Conservation (phyloP, 2,888 invertebrate species). For the Conops quadrifasciatus region DNA sequence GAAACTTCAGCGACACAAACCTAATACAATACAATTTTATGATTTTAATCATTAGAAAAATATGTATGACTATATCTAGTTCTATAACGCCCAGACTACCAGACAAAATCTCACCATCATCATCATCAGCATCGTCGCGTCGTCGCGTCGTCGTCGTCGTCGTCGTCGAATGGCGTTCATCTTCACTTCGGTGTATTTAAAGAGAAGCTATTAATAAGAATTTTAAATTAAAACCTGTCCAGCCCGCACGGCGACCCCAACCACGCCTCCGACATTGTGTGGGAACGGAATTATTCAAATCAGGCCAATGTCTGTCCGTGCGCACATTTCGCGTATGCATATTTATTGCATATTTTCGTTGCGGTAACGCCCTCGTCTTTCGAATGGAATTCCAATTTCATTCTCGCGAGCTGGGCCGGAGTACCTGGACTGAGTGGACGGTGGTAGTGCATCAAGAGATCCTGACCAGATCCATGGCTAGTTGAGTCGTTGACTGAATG, state of each 20-base stretch:
- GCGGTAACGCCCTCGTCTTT: constrained; percentile 61
- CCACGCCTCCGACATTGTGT: constrained; percentile 46
- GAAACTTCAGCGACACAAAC: too few species aligned
- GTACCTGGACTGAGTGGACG: constrained; percentile 29
- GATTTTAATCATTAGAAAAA: background rate
- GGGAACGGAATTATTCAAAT: constrained; percentile 63
- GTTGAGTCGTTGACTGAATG: background rate
- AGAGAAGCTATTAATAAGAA: constrained; percentile 26
- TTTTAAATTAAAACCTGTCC: constrained; percentile 28
- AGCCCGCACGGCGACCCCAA: background rate
- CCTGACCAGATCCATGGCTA: too few species aligned
- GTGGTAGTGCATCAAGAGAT: background rate
- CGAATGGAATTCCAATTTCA: constrained; percentile 63
- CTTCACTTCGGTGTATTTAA: too few species aligned
- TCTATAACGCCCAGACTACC: too few species aligned
- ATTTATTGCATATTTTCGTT: constrained; percentile 63
- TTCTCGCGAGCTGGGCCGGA: constrained; percentile 43
- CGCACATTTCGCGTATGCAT: constrained; percentile 57
- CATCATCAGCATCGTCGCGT: too few species aligned
- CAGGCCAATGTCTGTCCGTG: constrained; percentile 35
- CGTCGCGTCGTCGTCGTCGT: too few species aligned
- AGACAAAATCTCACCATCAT: too few species aligned
- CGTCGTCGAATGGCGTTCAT: too few species aligned
- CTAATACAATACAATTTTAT: too few species aligned
- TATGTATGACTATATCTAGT: too few species aligned